Evolutionary conservation across 2,888 invertebrate species (phyloP), one percentile per base, ranked within the genome.

Genomic region (Spodoptera exigua): DNA sequence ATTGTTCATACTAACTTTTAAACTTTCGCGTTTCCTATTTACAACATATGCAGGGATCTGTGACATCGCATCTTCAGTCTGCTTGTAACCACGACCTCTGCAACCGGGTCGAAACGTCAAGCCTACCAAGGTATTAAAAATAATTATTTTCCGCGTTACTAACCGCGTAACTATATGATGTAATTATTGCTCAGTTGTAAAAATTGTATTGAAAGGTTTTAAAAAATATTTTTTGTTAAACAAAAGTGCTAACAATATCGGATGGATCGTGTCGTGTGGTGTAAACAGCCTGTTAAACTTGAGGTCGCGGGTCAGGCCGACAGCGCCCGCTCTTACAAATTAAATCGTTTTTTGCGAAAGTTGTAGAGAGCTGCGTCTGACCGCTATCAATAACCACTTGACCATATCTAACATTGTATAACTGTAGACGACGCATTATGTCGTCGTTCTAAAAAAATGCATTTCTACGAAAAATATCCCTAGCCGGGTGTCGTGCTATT

Each of bases 341-440:
- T 70, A 70, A 67, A 70, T 58, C 55, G 47, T 3, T 70, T 73
- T 78, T 73, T 61, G 74, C 76, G 76, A 79, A 78, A 78, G 70
- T 52, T 37, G 54, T 66, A 70, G 74, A 79, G 67, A 70, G 76
- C 49, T 46, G 46, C 53, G 46, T 17, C 48, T 51, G 45, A 14
- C 44, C 54, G 32, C 53, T 51, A 73, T 66, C 61, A 65, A 71
- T 74, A 61, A 65, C 36, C 32, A 21, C 32, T 37, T 32, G 44
- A 54, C 48, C 27, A 27, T 34, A 51, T 55, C 36, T 58, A 36
- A 35, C 34, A 47, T 39, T 27, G 27, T 27, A 27, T 27, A 27
- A 27, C 27, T 27, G 27, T 27, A 27, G 27, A 27, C 27, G 27
- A 27, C 27, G 27, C 27, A 27, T 27, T 9, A 27, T 27, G 27